Base-by-base conservation (phyloP, 2,113 vertebrate genomes). In the Nesoenas mayeri region DNA sequence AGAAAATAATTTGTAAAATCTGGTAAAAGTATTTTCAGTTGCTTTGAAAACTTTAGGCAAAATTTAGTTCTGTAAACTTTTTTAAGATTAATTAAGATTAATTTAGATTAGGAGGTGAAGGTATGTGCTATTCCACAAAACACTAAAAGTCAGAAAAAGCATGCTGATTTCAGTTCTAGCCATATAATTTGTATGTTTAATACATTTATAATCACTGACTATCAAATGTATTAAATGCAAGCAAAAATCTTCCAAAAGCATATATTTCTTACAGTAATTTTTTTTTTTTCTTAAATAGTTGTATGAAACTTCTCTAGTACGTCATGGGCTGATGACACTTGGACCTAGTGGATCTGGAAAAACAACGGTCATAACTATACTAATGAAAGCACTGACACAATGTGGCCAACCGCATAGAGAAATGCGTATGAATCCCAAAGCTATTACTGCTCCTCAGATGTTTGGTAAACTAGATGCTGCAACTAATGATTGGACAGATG, bases 401-500 rank as follows among this genome's bases (percentile, higher is more conserved):
- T 98, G 98, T 8, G 98, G 98, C 31, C 71, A 92, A 1, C 97
- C 97, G 69, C 98, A 98, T 1, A 95, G 84, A 75, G 98, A 98
- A 89, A 98, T 98, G 97, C 94, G 98, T 6, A 98, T 98, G 98
- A 98, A 98, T 65, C 98, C 98, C 16, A 98, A 98, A 93, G 98
- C 98, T 29, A 98, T 98, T 29, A 98, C 98, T 18, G 98, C 98
- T 13, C 94, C 98, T 56, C 98, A 98, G 4, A 98, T 98, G 98
- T 98, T 98, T 97, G 98, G 98, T 82, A 95, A 95, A 62, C 93
- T 98, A 51, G 98, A 98, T 91, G 97, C 98, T n/a, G 98, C 98
- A 60, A 98, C 98, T 58, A 98, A 98, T 66, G 98, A 98, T 87
- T 98, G 98, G 98, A 98, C 98, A 62, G 98, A 98, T 88, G 98